Conservation (phyloP, 2,797 vertebrate species). For the Tangara arthus region DNA sequence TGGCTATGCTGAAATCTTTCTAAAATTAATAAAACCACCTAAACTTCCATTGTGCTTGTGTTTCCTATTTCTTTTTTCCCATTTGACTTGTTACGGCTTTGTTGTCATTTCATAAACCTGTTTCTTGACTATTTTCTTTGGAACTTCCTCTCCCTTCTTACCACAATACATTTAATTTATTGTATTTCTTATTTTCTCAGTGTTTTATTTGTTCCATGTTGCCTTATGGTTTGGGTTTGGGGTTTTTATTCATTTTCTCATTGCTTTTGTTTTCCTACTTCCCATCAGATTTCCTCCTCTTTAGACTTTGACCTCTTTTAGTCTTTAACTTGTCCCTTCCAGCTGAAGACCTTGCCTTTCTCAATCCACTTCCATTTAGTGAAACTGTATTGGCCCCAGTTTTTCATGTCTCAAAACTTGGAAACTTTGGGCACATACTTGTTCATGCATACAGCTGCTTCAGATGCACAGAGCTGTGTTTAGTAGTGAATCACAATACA, state of each 20-base stretch:
- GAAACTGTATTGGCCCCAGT: background rate
- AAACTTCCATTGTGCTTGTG: background rate
- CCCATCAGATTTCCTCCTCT: background rate
- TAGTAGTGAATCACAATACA: background rate
- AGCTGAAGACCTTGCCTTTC: background rate
- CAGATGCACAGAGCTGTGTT: background rate
- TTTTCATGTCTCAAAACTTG: background rate
- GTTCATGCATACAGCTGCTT: background rate
- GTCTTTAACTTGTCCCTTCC: background rate
- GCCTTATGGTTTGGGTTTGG: background rate
- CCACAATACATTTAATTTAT: background rate
- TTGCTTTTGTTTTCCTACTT: background rate
- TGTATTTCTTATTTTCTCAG: background rate
- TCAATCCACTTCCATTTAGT: background rate
- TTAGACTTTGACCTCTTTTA: background rate
- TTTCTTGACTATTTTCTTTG: background rate
- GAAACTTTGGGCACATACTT: background rate
- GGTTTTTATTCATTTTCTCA: background rate
- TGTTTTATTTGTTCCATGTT: background rate
- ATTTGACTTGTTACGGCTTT: background rate
- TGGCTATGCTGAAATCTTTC: background rate
- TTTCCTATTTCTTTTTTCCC: conserved; percentile 24
- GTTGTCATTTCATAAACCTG: background rate
- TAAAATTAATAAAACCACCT: conserved; percentile 40
- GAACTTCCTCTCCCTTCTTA: background rate